Conservation (phyloP, 2,113 vertebrate species). For the Anarhynchus alexandrinus region DNA sequence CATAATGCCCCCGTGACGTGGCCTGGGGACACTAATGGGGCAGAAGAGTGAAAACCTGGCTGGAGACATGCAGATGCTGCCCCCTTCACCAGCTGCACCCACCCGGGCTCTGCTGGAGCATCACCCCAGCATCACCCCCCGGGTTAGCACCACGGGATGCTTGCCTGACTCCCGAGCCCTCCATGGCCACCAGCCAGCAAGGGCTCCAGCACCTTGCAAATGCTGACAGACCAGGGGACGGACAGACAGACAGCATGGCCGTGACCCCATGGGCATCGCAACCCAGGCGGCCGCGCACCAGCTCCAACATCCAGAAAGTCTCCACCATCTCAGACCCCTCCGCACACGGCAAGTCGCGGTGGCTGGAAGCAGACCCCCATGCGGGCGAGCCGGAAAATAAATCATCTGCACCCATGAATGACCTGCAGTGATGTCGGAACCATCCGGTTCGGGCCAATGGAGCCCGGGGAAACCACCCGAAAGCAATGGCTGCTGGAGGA, state of each 20-base stretch:
- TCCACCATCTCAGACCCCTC: neutral
- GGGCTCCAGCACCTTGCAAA: neutral
- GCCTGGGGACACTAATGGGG: neutral
- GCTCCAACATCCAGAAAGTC: neutral
- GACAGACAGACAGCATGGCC: accelerated
- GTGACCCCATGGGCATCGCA: neutral
- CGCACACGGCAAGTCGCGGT: accelerated
- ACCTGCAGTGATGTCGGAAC: neutral
- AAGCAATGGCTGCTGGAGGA: neutral
- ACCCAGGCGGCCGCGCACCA: neutral
- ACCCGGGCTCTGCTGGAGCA: neutral
- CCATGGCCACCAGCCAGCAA: neutral
- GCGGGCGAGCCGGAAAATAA: neutral
- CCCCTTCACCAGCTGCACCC: neutral
- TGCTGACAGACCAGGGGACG: neutral
- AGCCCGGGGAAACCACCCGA: neutral
- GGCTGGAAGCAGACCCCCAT: neutral
- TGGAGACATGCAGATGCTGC: accelerated
- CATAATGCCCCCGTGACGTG: neutral
- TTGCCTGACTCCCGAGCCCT: accelerated
- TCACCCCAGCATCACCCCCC: neutral
- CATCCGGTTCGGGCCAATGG: accelerated
- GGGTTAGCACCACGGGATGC: accelerated
- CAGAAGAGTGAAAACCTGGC: neutral
- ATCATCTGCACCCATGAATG: neutral